Evolutionary conservation across 2,888 invertebrate genomes (phyloP).

Genomic region (Limenitis camilla): DNA sequence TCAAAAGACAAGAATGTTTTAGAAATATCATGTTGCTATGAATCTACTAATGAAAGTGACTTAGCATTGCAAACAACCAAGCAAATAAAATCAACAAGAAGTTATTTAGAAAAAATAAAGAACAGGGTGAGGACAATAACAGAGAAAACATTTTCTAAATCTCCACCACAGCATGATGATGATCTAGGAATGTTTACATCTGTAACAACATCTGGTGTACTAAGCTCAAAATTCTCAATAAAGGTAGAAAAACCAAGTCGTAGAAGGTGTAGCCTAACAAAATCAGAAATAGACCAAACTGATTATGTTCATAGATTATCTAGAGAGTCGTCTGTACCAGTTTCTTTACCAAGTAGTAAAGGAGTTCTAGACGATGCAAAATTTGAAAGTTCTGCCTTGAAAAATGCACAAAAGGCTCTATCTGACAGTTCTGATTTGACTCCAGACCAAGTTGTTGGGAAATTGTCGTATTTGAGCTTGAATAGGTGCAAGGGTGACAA

Average conservation of each 20-base stretch:
- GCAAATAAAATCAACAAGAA: constrained; percentile 68
- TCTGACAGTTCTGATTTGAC: constrained; percentile 47
- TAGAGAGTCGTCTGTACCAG: constrained; percentile 62
- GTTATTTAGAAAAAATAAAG: constrained; percentile 77
- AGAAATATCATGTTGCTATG: constrained; percentile 77
- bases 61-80: constrained; percentile 65
- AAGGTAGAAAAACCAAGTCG: constrained; percentile 45
- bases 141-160: constrained; percentile 72
- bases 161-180: constrained; percentile 60
- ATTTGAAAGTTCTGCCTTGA: constrained; percentile 60
- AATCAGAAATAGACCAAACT: constrained; percentile 80
- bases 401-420: constrained; percentile 53
- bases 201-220: constrained; percentile 81
- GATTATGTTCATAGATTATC: constrained; percentile 71
- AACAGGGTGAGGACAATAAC: constrained; percentile 73
- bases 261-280: constrained; percentile 76
- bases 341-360: constrained; percentile 54
- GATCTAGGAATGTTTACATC: constrained; percentile 80
- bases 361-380: constrained; percentile 38
- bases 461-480: constrained; percentile 61
- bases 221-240: constrained; percentile 68
- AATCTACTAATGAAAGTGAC: constrained; percentile 66
- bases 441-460: constrained; percentile 56
- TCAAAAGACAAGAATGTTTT: constrained; percentile 74
- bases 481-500: constrained; percentile 70